These are phyloP conservation scores for Grammomys dolichurus DNA, from an alignment of 2,113 vertebrate species.

Conservation along the genomic window DNA sequence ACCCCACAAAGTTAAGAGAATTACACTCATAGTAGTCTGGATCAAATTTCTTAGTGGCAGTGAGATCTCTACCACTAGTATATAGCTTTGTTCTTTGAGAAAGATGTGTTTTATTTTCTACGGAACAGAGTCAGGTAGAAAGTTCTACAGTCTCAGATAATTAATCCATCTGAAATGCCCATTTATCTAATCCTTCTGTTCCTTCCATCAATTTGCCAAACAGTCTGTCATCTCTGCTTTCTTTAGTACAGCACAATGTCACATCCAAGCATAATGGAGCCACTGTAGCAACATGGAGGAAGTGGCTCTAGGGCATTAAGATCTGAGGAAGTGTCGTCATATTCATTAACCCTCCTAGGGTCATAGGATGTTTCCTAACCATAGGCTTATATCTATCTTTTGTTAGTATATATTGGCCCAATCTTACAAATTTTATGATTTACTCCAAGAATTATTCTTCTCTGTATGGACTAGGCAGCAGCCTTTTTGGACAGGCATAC, in stretches of 20 bases:
- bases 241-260: not conserved
- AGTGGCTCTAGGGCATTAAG: not conserved
- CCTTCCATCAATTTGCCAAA: not conserved
- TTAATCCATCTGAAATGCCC: not conserved
- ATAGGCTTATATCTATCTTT: not conserved
- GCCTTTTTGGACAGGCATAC: not conserved
- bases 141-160: not conserved
- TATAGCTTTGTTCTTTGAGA: not conserved
- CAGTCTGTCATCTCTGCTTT: not conserved
- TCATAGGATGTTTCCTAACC: not conserved
- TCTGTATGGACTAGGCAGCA: not conserved
- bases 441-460: not conserved
- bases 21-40: not conserved
- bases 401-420: not conserved
- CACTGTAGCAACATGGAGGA: not conserved
- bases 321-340: not conserved
- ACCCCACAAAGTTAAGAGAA: not conserved
- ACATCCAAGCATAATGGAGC: not conserved
- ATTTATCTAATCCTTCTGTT: not conserved
- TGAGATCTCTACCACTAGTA: no score
- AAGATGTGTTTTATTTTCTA: not conserved
- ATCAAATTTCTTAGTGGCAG: not conserved
- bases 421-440: not conserved
- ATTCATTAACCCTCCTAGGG: not conserved
- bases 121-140: not conserved